Evolutionary conservation across 1,140 invertebrate species (phyloP).

Genomic region (Popillia japonica): DNA sequence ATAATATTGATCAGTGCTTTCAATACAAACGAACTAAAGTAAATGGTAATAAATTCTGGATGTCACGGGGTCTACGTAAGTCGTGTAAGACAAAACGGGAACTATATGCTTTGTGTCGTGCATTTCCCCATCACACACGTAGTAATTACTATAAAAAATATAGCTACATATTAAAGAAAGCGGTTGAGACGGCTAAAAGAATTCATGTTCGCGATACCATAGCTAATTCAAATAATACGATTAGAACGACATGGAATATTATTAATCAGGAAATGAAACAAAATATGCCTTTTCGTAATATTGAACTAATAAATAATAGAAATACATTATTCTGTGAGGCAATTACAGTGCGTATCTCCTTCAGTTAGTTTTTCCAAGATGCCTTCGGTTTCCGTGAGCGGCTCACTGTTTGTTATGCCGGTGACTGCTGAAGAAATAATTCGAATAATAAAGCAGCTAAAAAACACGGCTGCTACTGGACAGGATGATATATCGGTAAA

Average conservation of each 20-base stretch:
- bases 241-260: background rate
- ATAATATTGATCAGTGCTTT: background rate
- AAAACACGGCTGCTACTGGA: too few relatives aligned
- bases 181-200: background rate
- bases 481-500: too few relatives aligned
- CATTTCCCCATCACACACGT: background rate
- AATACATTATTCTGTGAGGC: background rate
- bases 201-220: background rate
- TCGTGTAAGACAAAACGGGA: constrained; percentile 18
- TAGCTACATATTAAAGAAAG: background rate
- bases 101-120: background rate
- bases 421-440: too few relatives aligned
- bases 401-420: too few relatives aligned
- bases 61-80: background rate
- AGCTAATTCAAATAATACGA: background rate
- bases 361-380: too few relatives aligned
- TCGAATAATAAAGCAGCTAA: too few relatives aligned
- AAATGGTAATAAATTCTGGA: background rate
- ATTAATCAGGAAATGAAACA: background rate
- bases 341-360: background rate
- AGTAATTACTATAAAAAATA: background rate
- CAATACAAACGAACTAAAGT: background rate
- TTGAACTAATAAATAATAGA: background rate
- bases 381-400: too few relatives aligned
- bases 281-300: background rate